These are phyloP conservation scores for Orchesella flavescens DNA, from an alignment of 2,888 invertebrate genomes.

Conservation along the genomic window DNA sequence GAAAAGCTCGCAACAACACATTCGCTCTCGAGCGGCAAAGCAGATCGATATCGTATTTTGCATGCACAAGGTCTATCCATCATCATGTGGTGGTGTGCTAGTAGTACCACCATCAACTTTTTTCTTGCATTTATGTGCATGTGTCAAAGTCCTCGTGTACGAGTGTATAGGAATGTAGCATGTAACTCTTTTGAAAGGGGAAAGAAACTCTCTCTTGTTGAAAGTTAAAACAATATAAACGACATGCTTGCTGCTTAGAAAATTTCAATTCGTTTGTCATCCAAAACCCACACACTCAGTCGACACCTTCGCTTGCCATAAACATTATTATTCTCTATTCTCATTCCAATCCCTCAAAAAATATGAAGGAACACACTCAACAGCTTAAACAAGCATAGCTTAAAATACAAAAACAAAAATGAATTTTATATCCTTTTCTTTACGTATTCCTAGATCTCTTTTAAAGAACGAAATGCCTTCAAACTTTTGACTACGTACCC, in stretches of 20 bases:
- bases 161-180: neutral
- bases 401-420: too few relatives aligned
- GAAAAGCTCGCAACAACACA: neutral
- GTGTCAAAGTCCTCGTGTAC: neutral
- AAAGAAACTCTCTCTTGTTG: slow-evolving; percentile 2
- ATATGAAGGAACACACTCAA: too few relatives aligned
- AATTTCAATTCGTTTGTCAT: slow-evolving; percentile 28
- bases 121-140: neutral
- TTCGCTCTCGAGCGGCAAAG: neutral
- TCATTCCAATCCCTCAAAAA: too few relatives aligned
- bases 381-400: too few relatives aligned
- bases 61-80: slow-evolving; percentile 45
- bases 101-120: neutral
- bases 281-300: slow-evolving; percentile 1
- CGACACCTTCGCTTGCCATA: slow-evolving; percentile 22
- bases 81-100: slow-evolving; percentile 10
- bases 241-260: neutral
- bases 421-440: too few relatives aligned
- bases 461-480: too few relatives aligned
- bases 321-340: neutral
- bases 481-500: too few relatives aligned
- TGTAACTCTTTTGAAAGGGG: neutral
- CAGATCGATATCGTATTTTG: slow-evolving; percentile 51
- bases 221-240: neutral
- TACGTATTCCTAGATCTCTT: too few relatives aligned